Base-by-base conservation (phyloP, 2,888 invertebrate species). In the Drosophila picticornis region DNA sequence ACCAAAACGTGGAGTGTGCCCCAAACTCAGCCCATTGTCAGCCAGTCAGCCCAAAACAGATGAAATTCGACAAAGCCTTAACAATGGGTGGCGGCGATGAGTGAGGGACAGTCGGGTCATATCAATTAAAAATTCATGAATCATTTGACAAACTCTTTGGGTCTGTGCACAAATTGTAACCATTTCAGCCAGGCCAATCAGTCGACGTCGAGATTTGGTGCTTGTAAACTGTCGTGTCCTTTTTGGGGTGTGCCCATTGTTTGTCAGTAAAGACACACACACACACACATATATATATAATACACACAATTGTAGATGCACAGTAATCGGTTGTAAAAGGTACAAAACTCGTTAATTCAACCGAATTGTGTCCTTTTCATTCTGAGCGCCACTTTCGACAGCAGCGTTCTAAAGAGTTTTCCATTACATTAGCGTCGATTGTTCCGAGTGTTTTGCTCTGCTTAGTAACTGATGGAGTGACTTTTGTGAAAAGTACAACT, bases 121-220 rank as follows among this genome's bases (percentile, higher is more conserved):
- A 86, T 88, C 85, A 85, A 85, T 85, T 85, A 85, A 85, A 85
- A 85, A 85, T 85, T 85, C 85, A 85, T 85, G 85, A 85, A 85
- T 85, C 85, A 85, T 90, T 85, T 85, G 90, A 84, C 90, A 90
- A 90, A 85, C 90, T 85, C 84, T 75, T 79, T 74, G 81, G 86
- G 66, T 38, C 72, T 50, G 16, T 61, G 60, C 68, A 72, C 60
- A 68, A 80, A 82, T 74, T 82, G 75, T 79, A 62, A 58, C 79
- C 74, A 78, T 78, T 70, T 55, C 22, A 22, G 64, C 38, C 61
- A 56, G 79, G 68, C 87, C 88, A 78, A 84, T 84, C 90, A 82
- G 82, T 78, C 46, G 67, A 43, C 59, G 62, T 48, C 40, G 56
- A 60, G 68, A 56, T 77, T 62, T 69, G 38, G 25, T 59, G 65